Evolutionary conservation across 2,113 vertebrate genomes (phyloP).

Genomic region (Hemiscyllium ocellatum): DNA sequence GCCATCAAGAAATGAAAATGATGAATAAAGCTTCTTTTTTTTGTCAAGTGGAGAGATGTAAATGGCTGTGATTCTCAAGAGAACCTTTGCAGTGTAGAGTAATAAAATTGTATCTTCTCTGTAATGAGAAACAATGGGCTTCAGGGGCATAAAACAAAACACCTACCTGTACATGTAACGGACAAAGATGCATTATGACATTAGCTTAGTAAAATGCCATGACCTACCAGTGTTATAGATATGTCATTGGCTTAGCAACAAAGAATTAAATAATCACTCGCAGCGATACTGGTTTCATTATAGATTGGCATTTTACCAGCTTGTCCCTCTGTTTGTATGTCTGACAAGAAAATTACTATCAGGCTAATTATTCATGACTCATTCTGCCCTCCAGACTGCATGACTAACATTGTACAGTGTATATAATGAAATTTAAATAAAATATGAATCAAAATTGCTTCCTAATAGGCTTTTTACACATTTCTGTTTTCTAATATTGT

Average conservation of each 20-base stretch:
- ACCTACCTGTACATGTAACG: not conserved
- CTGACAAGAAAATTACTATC: conserved; percentile 31
- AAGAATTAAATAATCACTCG: conserved; percentile 25
- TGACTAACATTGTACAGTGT: conserved; percentile 13
- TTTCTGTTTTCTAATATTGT: not conserved
- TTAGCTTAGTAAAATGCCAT: conserved; percentile 15
- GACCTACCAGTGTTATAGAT: conserved; percentile 10
- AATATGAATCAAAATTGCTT: conserved; percentile 26
- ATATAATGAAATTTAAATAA: conserved; percentile 35
- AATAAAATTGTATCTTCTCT: not conserved
- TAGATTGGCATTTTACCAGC: conserved; percentile 30
- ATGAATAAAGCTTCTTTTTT: not conserved
- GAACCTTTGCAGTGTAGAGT: not conserved
- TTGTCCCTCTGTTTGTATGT: conserved; percentile 26
- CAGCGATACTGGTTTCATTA: conserved; percentile 21
- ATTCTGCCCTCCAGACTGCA: conserved; percentile 29
- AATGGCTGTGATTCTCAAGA: not conserved
- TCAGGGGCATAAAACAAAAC: not conserved
- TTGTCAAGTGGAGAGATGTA: not conserved
- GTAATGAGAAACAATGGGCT: not conserved
- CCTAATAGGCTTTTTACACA: not conserved
- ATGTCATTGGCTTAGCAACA: conserved; percentile 18
- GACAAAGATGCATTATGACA: conserved; percentile 23
- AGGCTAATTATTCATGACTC: conserved; percentile 32
- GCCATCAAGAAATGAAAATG: not conserved